These are phyloP conservation scores for Hemibates koningsi DNA, from an alignment of 2,113 vertebrate genomes.

Conservation along the genomic window DNA sequence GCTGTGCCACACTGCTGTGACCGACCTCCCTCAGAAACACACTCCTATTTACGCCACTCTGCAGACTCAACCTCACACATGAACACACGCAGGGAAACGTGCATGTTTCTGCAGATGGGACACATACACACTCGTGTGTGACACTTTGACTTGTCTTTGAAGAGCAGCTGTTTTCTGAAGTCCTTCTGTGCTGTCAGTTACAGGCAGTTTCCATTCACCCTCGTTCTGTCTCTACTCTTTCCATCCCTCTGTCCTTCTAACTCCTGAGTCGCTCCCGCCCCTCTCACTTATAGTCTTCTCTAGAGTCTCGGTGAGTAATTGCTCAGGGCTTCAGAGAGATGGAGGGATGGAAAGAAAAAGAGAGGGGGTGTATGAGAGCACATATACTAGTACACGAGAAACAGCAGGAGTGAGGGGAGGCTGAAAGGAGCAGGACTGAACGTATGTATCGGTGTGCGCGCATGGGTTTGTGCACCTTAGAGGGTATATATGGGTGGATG, in stretches of 20 bases:
- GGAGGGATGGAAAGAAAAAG: constrained; percentile 38
- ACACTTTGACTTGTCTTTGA: constrained; percentile 22
- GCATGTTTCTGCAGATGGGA: not conserved
- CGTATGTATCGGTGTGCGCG: not conserved
- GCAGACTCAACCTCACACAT: not conserved
- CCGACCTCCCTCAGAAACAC: not conserved
- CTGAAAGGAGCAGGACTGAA: constrained; percentile 5
- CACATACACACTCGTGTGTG: not conserved
- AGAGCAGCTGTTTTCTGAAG: constrained; percentile 38
- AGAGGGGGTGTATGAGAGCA: constrained; percentile 3
- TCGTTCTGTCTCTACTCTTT: not conserved
- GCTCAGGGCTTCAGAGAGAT: constrained; percentile 61
- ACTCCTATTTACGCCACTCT: not conserved
- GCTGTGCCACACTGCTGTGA: constrained; percentile 40
- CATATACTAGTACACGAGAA: constrained; percentile 8
- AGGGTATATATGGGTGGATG: not conserved
- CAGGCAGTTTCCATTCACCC: constrained; percentile 5
- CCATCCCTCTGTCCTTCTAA: constrained; percentile 10
- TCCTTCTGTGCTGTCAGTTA: not conserved
- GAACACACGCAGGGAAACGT: not conserved
- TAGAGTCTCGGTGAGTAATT: constrained; percentile 62
- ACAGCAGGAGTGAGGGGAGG: constrained; percentile 4
- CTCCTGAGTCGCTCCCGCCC: not conserved
- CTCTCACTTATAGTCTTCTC: constrained; percentile 38
- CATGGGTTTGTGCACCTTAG: not conserved